Percentiles rank a stretch among this genome's conserved stretches.
phyloP scores from a whole-genome alignment of 1,140 invertebrate species.

The Drusus annulatus region DNA sequence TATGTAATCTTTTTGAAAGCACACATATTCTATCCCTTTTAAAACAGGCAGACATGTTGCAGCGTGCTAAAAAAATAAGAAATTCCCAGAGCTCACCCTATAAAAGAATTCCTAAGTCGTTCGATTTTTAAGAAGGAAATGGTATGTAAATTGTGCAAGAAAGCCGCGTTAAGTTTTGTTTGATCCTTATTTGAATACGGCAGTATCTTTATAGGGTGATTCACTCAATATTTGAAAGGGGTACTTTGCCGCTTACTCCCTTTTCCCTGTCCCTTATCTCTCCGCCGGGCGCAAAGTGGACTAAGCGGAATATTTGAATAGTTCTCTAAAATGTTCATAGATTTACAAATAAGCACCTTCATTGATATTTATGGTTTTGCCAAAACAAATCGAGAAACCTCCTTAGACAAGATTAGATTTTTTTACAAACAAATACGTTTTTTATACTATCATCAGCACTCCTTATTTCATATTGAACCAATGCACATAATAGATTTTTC shows the following conservation, averaged over 20 bases:
- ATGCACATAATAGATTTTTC: too few species aligned
- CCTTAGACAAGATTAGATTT: background rate
- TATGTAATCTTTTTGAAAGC: too few species aligned
- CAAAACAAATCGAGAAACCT: background rate
- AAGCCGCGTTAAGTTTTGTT: slow-evolving; percentile 50
- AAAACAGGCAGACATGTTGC: too few species aligned
- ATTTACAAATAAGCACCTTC: background rate
- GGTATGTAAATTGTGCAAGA: slow-evolving; percentile 51
- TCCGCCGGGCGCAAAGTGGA: background rate
- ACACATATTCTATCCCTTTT: too few species aligned
- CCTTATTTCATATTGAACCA: too few species aligned
- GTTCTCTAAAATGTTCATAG: background rate
- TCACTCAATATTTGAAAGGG: slow-evolving; percentile 51
- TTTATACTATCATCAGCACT: too few species aligned
- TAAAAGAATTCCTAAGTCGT: slow-evolving; percentile 1
- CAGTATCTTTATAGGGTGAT: slow-evolving; percentile 37
- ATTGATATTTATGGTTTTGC: background rate
- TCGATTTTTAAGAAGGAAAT: slow-evolving; percentile 45
- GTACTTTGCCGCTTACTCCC: too few species aligned
- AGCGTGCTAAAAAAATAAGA: too few species aligned
- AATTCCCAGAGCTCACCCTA: background rate
- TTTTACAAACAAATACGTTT: too few species aligned
- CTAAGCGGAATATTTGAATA: too few species aligned
- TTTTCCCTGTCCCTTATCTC: too few species aligned
- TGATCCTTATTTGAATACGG: slow-evolving; percentile 55